These are phyloP conservation scores for Danionella dracula DNA, from an alignment of 2,797 vertebrate species.

Conservation along the genomic window DNA sequence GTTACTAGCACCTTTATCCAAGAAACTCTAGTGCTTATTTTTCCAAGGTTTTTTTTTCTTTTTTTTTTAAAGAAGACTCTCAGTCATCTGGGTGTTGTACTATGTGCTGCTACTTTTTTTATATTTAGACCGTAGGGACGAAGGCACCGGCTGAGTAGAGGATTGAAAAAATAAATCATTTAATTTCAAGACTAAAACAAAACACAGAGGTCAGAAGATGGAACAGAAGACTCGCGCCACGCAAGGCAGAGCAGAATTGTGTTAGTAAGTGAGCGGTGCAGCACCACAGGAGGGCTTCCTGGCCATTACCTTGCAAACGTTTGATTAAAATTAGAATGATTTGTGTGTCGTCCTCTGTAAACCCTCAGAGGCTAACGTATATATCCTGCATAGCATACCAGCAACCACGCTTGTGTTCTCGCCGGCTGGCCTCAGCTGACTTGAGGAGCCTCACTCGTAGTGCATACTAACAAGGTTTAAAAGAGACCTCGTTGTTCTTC, in stretches of 20 bases:
- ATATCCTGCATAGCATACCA: slow-evolving; percentile 3
- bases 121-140: background rate
- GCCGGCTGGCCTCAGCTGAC: slow-evolving; percentile 15
- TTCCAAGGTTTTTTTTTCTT: background rate
- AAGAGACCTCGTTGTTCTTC: slow-evolving; percentile 23
- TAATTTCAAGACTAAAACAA: background rate
- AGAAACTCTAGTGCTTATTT: background rate
- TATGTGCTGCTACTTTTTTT: background rate
- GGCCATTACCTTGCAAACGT: slow-evolving; percentile 1
- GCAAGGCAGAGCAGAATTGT: slow-evolving; percentile 11
- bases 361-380: slow-evolving; percentile 19
- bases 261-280: slow-evolving; percentile 24
- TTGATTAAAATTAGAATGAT: slow-evolving; percentile 29
- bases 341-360: slow-evolving; percentile 11
- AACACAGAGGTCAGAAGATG: background rate
- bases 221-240: slow-evolving; percentile 4
- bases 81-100: background rate
- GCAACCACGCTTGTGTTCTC: slow-evolving; percentile 24
- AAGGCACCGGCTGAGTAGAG: background rate
- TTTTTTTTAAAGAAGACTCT: background rate
- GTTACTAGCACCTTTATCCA: no score
- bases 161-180: background rate
- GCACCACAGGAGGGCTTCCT: slow-evolving; percentile 26
- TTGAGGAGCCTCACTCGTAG: background rate
- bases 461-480: slow-evolving; percentile 38